These are phyloP conservation scores for Syngnathus floridae DNA, from an alignment of 2,113 vertebrate species.

Conservation along the genomic window DNA sequence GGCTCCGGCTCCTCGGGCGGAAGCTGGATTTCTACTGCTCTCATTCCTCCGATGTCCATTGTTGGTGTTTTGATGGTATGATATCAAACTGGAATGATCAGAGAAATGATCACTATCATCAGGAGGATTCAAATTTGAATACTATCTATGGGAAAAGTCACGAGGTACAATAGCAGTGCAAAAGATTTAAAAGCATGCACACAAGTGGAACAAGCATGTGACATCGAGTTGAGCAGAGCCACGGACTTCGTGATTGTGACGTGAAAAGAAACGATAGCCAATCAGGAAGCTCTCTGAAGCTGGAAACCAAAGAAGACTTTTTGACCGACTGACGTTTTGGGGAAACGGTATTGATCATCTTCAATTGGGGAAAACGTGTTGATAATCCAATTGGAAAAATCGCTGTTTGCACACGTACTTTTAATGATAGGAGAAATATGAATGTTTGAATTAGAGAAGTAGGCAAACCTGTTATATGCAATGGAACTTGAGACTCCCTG, in stretches of 20 bases:
- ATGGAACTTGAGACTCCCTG: background rate
- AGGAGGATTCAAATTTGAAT: background rate
- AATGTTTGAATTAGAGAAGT: background rate
- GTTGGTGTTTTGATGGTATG: background rate
- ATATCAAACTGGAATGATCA: background rate
- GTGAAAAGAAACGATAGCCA: no score
- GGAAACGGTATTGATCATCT: no score
- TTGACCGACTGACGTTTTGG: no score
- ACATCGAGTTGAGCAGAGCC: no score
- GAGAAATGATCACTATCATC: background rate
- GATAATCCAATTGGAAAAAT: no score
- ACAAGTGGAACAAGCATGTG: no score
- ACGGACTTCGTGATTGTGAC: no score
- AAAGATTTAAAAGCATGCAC: background rate
- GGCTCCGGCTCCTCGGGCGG: background rate
- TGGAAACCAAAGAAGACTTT: no score
- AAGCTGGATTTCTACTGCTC: background rate
- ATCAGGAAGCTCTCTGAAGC: no score
- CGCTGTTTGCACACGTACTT: no score
- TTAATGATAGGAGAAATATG: no score
- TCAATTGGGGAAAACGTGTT: no score
- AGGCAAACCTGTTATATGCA: background rate
- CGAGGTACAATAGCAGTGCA: background rate
- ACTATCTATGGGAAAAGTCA: background rate
- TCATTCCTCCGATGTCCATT: background rate